Evolutionary conservation across 2,888 invertebrate genomes (phyloP), one percentile per base, ranked within the genome.

Genomic region (Xiphydria camelus): DNA sequence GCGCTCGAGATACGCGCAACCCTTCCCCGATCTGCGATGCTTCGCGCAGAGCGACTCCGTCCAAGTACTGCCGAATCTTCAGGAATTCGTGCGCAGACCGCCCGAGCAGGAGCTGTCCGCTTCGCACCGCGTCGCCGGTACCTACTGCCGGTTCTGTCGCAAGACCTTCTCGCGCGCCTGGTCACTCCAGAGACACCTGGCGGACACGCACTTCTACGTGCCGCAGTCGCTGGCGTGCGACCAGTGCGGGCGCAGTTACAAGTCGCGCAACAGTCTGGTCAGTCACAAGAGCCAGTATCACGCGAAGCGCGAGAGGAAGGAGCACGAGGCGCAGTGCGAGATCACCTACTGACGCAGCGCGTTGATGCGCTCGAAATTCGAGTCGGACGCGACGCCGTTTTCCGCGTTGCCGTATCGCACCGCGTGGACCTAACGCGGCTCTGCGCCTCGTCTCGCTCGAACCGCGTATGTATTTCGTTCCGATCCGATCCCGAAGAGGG

Each of bases 261-360:
- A 78, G 41, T 78, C 78, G 21, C 68, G 76, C 42, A 79, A 78
- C 62, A 78, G 77, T 53, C 64, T 79, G 42, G 73, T 78, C 60
- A 79, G 78, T 51, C 79, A 79, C 60, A 76, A 76, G 57, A 78
- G 77, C 53, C 78, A 78, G 62, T 79, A 78, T 62, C 78, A 79
- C 61, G 76, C 62, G 55, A 67, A 57, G 51, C 70, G 66, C 54
- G 68, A 65, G n/a, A 59, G 59, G 36, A 68, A 65, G 59, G 74
- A 64, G 26, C 55, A 59, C 45, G 67, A 66, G 41, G 54, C 45
- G 1, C 33, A 18, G 47, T 69, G 60, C 58, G 64, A 64, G 52
- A 44, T 63, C 32, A 62, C 59, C 14, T 65, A 67, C 49, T 68
- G 53, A 62, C 35, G 4, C 15, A 33, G 10, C 10, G n/a, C 18